Conservation (phyloP, 2,888 invertebrate genomes). For the Alloscopus bannaensis region DNA sequence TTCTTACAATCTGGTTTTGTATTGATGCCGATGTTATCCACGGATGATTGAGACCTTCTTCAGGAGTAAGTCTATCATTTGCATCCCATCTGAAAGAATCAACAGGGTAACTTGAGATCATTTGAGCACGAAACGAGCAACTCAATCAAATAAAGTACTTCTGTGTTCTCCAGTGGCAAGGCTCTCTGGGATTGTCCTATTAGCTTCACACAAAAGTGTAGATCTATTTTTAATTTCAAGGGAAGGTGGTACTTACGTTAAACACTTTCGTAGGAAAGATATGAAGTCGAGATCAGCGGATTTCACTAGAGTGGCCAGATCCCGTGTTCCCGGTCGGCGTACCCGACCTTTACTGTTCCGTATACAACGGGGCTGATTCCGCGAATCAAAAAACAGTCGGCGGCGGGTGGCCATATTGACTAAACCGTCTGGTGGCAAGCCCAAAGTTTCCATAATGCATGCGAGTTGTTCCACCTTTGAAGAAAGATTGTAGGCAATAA, state of each 20-base stretch:
- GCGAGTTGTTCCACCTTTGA: constrained; percentile 90
- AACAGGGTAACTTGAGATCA: not conserved
- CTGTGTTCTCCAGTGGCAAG: too few species aligned
- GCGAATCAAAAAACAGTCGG: constrained; percentile 78
- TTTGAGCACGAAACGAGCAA: not conserved
- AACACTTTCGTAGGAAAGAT: constrained; percentile 71
- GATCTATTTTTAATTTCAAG: too few species aligned
- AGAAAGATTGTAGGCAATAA: too few species aligned
- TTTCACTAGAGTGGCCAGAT: constrained; percentile 78
- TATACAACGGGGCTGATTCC: constrained; percentile 91
- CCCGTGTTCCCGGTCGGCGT: constrained; percentile 82
- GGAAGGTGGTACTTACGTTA: constrained; percentile 73
- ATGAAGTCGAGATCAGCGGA: constrained; percentile 75
- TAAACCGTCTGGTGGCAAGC: constrained; percentile 91
- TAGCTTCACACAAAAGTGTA: too few species aligned
- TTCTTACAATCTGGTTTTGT: constrained; percentile 68
- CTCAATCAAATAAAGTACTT: too few species aligned
- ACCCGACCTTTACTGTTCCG: constrained; percentile 96
- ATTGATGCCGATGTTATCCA: constrained; percentile 71
- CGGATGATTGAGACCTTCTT: constrained; percentile 80
- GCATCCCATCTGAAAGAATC: constrained; percentile 88
- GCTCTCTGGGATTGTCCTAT: too few species aligned
- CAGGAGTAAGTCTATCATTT: constrained; percentile 91
- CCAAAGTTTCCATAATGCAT: constrained; percentile 97
- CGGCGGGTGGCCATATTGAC: constrained; percentile 78